These are phyloP conservation scores for Varanus salvator DNA, from an alignment of 2,113 vertebrate genomes.

Conservation along the genomic window DNA sequence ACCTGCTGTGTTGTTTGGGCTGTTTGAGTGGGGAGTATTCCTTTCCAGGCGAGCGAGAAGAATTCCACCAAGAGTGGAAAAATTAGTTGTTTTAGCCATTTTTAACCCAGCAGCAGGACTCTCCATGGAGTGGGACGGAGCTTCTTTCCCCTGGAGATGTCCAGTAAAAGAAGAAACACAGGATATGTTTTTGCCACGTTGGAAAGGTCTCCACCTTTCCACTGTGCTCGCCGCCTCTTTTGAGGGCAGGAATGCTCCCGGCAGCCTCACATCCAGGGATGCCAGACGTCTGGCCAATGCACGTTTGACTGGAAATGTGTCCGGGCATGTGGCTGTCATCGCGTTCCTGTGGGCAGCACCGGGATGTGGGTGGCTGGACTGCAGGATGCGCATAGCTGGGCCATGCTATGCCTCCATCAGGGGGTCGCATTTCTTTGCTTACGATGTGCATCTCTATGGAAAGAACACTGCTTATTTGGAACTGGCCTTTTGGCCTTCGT, in stretches of 20 bases:
- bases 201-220: not conserved
- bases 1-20: not conserved
- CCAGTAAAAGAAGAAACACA: not conserved
- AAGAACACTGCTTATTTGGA: slow-evolving; percentile 21
- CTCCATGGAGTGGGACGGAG: no score
- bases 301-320: not conserved
- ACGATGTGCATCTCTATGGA: slow-evolving; percentile 23
- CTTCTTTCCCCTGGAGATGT: not conserved
- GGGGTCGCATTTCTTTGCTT: rapidly evolving
- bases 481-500: slow-evolving; percentile 6
- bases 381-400: no score
- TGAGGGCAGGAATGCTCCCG: no score
- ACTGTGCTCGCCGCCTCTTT: not conserved
- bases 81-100: no score
- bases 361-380: not conserved
- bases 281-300: not conserved
- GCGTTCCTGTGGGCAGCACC: not conserved
- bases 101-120: no score
- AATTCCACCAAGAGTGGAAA: not conserved
- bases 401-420: not conserved
- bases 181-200: not conserved
- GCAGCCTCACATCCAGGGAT: not conserved
- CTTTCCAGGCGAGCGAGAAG: not conserved
- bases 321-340: not conserved
- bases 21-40: not conserved